These are phyloP conservation scores for Trachemys scripta DNA, from an alignment of 2,113 vertebrate genomes.

Conservation along the genomic window DNA sequence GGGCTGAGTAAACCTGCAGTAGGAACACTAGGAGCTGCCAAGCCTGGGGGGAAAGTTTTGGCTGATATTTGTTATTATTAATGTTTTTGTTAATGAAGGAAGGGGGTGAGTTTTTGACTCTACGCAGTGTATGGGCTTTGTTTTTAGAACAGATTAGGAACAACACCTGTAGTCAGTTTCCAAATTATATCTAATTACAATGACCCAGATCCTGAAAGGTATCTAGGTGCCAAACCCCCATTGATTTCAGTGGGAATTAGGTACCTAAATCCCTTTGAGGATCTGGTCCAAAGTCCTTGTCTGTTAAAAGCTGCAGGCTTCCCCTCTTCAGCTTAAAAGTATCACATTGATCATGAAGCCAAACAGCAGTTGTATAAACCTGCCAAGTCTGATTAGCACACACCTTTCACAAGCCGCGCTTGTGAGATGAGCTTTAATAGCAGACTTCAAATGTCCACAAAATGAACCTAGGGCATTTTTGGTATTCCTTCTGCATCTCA, in stretches of 20 bases:
- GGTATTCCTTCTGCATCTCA: not conserved
- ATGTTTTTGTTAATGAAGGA: not conserved
- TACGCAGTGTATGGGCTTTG: not conserved
- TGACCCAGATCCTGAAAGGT: not conserved
- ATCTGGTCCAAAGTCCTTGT: not conserved
- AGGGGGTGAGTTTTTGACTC: not conserved
- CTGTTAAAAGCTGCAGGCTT: not conserved
- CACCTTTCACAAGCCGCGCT: rapidly evolving
- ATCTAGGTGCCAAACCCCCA: too few species aligned
- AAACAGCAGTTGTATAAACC: not conserved
- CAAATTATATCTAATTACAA: not conserved
- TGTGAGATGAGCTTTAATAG: not conserved
- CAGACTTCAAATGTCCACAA: not conserved
- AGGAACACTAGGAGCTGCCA: constrained; percentile 18
- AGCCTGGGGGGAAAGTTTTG: not conserved
- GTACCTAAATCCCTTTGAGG: not conserved
- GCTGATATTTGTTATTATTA: not conserved
- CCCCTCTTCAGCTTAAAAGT: not conserved
- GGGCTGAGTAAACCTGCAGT: not conserved
- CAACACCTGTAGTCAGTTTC: not conserved
- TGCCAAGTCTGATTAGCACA: not conserved
- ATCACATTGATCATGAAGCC: not conserved
- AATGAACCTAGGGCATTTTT: rapidly evolving
- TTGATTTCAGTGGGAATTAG: not conserved
- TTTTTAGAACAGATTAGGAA: not conserved